Evolutionary conservation across 2,113 vertebrate species (phyloP).

Genomic region (Solea solea): DNA sequence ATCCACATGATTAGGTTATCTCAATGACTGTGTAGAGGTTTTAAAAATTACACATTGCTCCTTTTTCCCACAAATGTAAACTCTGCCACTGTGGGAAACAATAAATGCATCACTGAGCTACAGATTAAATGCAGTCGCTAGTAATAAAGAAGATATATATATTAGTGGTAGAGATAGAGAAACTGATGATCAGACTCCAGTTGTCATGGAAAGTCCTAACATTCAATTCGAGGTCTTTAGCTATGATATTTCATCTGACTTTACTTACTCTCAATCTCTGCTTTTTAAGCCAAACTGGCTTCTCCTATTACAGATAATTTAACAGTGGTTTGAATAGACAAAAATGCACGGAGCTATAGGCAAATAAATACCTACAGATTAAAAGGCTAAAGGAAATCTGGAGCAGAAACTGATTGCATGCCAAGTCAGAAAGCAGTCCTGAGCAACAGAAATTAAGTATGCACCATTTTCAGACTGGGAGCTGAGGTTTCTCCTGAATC

Average conservation of each 20-base stretch:
- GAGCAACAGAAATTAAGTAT: slow-evolving; percentile 27
- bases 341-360: slow-evolving; percentile 16
- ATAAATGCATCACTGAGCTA: not conserved
- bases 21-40: not conserved
- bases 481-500: slow-evolving; percentile 49
- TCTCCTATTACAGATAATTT: slow-evolving; percentile 25
- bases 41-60: slow-evolving; percentile 11
- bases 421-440: slow-evolving; percentile 35
- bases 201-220: slow-evolving; percentile 31
- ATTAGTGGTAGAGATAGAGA: slow-evolving; percentile 13
- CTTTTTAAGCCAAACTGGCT: slow-evolving; percentile 46
- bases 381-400: slow-evolving; percentile 16
- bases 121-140: slow-evolving; percentile 11
- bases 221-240: slow-evolving; percentile 4
- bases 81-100: not conserved
- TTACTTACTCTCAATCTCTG: slow-evolving; percentile 14
- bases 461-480: slow-evolving; percentile 38
- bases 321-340: slow-evolving; percentile 11
- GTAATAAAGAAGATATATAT: not conserved
- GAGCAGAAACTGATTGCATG: not conserved
- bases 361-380: slow-evolving; percentile 13
- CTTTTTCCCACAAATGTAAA: not conserved
- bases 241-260: slow-evolving; percentile 13
- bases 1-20: slow-evolving; percentile 25
- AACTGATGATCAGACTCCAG: slow-evolving; percentile 13